Evolutionary conservation across 2,888 invertebrate genomes (phyloP).

Genomic region (Pocota personata): DNA sequence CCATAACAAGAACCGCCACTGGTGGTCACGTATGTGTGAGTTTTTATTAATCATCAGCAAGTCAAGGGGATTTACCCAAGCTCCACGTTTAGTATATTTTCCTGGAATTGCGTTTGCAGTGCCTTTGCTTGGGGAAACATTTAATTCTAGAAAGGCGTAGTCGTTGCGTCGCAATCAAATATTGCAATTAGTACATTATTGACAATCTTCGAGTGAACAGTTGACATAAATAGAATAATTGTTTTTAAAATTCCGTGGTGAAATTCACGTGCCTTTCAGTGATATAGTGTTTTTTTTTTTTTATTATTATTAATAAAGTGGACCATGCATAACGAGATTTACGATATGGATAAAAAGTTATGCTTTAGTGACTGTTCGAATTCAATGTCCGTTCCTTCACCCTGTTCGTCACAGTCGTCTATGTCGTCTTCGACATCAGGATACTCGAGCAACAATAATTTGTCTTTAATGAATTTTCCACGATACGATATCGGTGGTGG

Average conservation of each 20-base stretch:
- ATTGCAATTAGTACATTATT: constrained; percentile 39
- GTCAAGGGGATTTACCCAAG: constrained; percentile 66
- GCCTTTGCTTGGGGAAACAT: constrained; percentile 30
- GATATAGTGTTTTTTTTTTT: background rate
- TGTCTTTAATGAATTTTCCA: background rate
- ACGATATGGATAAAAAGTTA: constrained; percentile 59
- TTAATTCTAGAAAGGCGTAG: constrained; percentile 24
- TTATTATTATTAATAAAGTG: background rate
- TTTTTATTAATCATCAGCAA: constrained; percentile 56
- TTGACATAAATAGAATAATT: background rate
- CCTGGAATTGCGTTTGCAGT: constrained; percentile 62
- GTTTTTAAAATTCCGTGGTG: background rate
- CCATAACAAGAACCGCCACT: background rate
- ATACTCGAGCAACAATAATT: constrained; percentile 29
- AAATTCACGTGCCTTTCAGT: constrained; percentile 39
- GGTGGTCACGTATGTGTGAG: constrained; percentile 9
- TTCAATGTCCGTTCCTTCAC: constrained; percentile 53
- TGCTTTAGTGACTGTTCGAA: constrained; percentile 44
- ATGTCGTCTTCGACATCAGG: constrained; percentile 56
- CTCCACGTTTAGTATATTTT: constrained; percentile 39
- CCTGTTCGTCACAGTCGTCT: constrained; percentile 52
- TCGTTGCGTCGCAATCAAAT: constrained; percentile 21
- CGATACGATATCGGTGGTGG: constrained; percentile 14
- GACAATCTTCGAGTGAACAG: constrained; percentile 42
- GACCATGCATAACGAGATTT: constrained; percentile 64